These are phyloP conservation scores for Ophion ellenae DNA, from an alignment of 2,888 invertebrate species.

Conservation along the genomic window DNA sequence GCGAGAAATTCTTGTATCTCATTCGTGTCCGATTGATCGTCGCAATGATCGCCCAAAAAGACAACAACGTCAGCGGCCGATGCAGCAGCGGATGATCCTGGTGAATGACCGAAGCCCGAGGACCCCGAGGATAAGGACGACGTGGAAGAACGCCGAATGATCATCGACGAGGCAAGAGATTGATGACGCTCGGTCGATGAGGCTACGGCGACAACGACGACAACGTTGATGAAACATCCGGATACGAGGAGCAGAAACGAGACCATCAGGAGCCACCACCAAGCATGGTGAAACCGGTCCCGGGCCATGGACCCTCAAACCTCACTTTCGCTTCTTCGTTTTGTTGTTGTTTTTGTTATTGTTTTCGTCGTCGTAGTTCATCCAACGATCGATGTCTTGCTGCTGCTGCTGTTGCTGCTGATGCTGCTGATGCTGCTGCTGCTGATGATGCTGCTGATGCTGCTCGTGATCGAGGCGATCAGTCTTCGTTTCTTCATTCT, in stretches of 20 bases:
- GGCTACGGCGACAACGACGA: slow-evolving; percentile 52
- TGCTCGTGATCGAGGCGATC: slow-evolving; percentile 1
- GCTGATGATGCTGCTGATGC: no score
- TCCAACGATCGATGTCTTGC: slow-evolving; percentile 27
- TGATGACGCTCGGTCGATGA: slow-evolving; percentile 62
- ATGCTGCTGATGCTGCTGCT: no score
- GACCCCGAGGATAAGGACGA: slow-evolving; percentile 29
- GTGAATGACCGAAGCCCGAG: neutral
- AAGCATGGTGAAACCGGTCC: slow-evolving; percentile 81
- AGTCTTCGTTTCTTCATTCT: slow-evolving; percentile 61
- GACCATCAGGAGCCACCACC: slow-evolving; percentile 81
- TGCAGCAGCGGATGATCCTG: neutral
- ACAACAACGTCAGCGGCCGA: slow-evolving; percentile 74
- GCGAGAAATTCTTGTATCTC: slow-evolving; percentile 78
- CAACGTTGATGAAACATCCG: slow-evolving; percentile 70
- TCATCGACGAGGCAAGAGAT: slow-evolving; percentile 65
- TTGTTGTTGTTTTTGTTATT: neutral
- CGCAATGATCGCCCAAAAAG: slow-evolving; percentile 79
- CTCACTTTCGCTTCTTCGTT: slow-evolving; percentile 19
- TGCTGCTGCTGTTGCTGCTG: no score
- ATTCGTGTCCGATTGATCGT: slow-evolving; percentile 70
- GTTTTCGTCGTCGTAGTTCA: slow-evolving; percentile 8
- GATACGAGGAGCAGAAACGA: slow-evolving; percentile 67
- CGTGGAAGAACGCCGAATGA: slow-evolving; percentile 6
- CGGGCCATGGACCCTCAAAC: slow-evolving; percentile 82